These are phyloP conservation scores for Periophthalmus modestus DNA, from an alignment of 2,113 vertebrate species.

Conservation along the genomic window DNA sequence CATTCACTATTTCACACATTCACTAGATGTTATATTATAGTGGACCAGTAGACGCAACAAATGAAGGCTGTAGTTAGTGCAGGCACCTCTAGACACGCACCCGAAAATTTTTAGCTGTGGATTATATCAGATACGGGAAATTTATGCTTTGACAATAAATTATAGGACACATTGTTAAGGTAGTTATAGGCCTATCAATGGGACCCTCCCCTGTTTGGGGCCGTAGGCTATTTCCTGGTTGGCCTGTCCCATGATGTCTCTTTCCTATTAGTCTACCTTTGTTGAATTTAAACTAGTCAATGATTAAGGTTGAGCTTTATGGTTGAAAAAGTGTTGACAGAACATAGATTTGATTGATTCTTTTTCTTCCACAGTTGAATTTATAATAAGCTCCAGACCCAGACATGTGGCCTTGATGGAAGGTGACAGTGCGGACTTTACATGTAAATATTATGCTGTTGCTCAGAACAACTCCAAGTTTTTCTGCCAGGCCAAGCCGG, in stretches of 20 bases:
- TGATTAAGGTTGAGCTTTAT: too few relatives aligned
- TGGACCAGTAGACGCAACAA: too few relatives aligned
- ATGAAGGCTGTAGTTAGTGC: too few relatives aligned
- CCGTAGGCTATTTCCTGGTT: too few relatives aligned
- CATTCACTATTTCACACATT: too few relatives aligned
- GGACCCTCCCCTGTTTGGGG: too few relatives aligned
- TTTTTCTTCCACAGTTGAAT: conserved; percentile 24
- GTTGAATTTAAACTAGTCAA: too few relatives aligned
- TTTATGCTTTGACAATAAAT: too few relatives aligned
- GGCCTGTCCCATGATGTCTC: too few relatives aligned
- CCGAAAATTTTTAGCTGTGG: neutral
- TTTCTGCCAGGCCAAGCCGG: conserved; percentile 3
- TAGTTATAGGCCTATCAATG: too few relatives aligned
- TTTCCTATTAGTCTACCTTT: neutral
- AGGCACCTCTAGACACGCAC: too few relatives aligned
- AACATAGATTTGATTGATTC: neutral
- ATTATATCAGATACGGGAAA: neutral
- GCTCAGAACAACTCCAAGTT: conserved; percentile 14
- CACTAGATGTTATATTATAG: neutral
- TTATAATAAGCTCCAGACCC: conserved; percentile 10
- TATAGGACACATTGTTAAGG: too few relatives aligned
- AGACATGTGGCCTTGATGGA: conserved; percentile 8
- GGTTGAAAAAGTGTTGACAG: neutral
- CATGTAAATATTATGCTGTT: conserved; percentile 39
- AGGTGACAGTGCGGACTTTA: conserved; percentile 38